A percentile compares a stretch with the other conserved stretches of the same genome.
These are phyloP conservation scores for Ylistrum balloti DNA, from an alignment of 1,140 invertebrate species.

Conservation along the genomic window DNA sequence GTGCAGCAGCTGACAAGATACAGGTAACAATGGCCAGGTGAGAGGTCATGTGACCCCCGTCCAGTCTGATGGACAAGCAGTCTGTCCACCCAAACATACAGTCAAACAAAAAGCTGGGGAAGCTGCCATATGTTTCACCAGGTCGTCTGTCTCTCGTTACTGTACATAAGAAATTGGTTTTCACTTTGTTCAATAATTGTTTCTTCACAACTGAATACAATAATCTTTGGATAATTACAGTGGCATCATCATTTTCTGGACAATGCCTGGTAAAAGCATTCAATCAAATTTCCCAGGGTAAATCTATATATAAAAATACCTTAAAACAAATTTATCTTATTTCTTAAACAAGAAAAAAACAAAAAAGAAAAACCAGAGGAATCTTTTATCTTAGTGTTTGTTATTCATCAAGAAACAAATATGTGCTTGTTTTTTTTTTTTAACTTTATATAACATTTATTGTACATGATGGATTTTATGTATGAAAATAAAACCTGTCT, in stretches of 20 bases:
- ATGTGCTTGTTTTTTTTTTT: too few species aligned
- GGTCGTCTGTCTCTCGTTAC: not conserved
- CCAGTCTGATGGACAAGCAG: not conserved
- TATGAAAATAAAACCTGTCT: too few species aligned
- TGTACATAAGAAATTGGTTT: slow-evolving; percentile 12
- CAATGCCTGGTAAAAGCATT: too few species aligned
- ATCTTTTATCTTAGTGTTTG: too few species aligned
- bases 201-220: not conserved
- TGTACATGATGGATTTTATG: too few species aligned
- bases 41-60: slow-evolving; percentile 16
- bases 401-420: too few species aligned
- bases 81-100: slow-evolving; percentile 37
- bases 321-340: too few species aligned
- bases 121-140: not conserved
- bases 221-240: not conserved
- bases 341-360: too few species aligned
- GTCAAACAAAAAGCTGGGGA: not conserved
- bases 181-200: not conserved
- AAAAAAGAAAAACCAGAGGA: too few species aligned
- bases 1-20: slow-evolving; percentile 24
- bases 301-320: too few species aligned
- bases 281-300: too few species aligned
- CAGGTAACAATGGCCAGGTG: slow-evolving; percentile 24
- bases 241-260: not conserved
- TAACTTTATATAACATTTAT: too few species aligned